Evolutionary conservation across 2,113 vertebrate genomes (phyloP).

Genomic region (Thunnus thynnus): DNA sequence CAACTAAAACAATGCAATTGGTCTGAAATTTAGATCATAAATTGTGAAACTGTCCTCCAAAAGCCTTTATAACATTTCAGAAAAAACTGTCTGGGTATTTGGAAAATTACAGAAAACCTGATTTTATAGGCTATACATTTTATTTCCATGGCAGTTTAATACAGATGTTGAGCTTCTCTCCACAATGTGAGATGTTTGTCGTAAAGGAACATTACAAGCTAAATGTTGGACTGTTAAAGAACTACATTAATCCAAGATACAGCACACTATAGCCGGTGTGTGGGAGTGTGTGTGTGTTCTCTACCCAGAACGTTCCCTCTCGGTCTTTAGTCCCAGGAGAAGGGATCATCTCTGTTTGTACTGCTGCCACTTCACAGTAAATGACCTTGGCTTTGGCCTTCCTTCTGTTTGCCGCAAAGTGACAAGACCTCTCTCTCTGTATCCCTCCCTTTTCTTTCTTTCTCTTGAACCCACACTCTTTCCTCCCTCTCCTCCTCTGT

Average conservation of each 20-base stretch:
- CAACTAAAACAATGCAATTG: background rate
- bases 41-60: background rate
- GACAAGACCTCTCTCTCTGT: constrained; percentile 36
- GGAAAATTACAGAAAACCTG: background rate
- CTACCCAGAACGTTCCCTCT: constrained; percentile 34
- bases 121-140: background rate
- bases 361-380: constrained; percentile 60
- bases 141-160: background rate
- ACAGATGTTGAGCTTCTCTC: constrained; percentile 1
- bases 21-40: background rate
- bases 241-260: background rate
- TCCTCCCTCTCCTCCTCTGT: background rate
- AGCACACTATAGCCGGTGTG: background rate
- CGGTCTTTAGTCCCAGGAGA: constrained; percentile 62
- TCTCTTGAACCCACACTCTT: background rate
- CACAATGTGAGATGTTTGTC: background rate
- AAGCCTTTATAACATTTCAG: background rate
- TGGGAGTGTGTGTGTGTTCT: constrained; percentile 13
- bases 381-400: constrained; percentile 66
- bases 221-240: constrained; percentile 27
- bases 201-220: background rate
- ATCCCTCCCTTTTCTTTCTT: background rate
- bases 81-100: background rate
- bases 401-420: constrained; percentile 53
- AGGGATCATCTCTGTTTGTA: constrained; percentile 60